These are phyloP conservation scores for Sander vitreus DNA, from an alignment of 2,113 vertebrate genomes.

Conservation along the genomic window DNA sequence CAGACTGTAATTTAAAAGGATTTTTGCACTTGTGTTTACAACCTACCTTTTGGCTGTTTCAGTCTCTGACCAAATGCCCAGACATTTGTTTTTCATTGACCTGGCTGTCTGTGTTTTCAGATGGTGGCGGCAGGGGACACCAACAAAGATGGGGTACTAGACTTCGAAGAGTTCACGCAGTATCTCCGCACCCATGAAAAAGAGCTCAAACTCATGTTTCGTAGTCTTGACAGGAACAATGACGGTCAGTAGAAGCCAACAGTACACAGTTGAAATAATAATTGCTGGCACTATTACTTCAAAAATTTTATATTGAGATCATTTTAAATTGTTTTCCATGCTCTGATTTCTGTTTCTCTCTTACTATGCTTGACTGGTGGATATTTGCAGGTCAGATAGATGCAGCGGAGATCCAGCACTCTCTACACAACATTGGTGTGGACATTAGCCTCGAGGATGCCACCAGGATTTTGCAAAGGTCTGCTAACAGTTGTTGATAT, in stretches of 20 bases:
- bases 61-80: not conserved
- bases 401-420: conserved; percentile 89
- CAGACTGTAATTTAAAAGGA: not conserved
- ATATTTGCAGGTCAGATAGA: conserved; percentile 88
- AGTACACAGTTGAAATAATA: not conserved
- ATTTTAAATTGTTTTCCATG: not conserved
- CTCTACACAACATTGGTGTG: conserved; percentile 86
- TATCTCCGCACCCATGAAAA: conserved; percentile 89
- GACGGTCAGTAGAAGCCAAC: conserved; percentile 82
- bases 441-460: conserved; percentile 86
- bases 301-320: not conserved
- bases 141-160: conserved; percentile 86
- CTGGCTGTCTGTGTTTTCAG: conserved; percentile 71
- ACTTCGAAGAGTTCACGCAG: conserved; percentile 89
- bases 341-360: not conserved
- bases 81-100: not conserved
- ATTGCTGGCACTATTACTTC: not conserved
- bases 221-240: conserved; percentile 89
- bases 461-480: conserved; percentile 90
- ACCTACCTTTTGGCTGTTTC: not conserved
- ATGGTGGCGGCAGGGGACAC: conserved; percentile 82
- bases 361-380: conserved; percentile 10
- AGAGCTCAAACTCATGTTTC: conserved; percentile 89
- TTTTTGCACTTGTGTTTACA: conserved; percentile 12
- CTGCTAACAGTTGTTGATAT: conserved; percentile 38